phyloP scores from a whole-genome alignment of 2,113 vertebrate species.

The Sphaerodactylus townsendi region DNA sequence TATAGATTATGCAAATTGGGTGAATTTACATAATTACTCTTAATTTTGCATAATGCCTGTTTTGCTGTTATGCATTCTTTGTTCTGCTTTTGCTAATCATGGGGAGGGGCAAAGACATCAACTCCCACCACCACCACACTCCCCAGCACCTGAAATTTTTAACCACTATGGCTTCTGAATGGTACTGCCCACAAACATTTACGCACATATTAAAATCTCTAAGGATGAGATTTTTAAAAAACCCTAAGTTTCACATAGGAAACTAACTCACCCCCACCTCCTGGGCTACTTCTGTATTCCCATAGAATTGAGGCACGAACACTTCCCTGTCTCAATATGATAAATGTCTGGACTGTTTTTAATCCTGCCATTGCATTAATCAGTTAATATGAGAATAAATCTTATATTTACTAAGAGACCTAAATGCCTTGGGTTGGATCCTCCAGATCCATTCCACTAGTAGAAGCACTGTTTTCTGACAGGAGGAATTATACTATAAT shows the following conservation, averaged over 20 bases:
- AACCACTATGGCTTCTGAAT: neutral
- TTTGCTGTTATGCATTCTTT: neutral
- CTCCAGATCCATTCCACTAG: no score
- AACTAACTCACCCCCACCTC: neutral
- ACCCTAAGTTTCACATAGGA: no score
- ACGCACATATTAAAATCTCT: neutral
- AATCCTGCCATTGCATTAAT: conserved; percentile 46
- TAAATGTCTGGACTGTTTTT: conserved; percentile 38
- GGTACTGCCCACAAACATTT: neutral
- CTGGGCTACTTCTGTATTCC: neutral
- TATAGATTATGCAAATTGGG: neutral
- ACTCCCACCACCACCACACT: no score
- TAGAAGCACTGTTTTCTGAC: no score
- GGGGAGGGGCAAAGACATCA: neutral
- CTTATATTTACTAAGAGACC: no score
- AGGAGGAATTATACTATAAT: no score
- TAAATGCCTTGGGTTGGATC: no score
- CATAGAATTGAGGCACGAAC: neutral
- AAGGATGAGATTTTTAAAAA: neutral
- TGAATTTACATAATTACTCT: neutral
- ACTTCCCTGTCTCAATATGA: conserved; percentile 11
- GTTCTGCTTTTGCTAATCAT: neutral
- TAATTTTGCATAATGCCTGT: neutral
- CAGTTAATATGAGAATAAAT: conserved; percentile 43
- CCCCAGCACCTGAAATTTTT: neutral